Percentiles rank a stretch among this genome's conserved stretches.
These are phyloP conservation scores for Yponomeuta sedellus DNA, from an alignment of 2,888 invertebrate species.

Conservation along the genomic window DNA sequence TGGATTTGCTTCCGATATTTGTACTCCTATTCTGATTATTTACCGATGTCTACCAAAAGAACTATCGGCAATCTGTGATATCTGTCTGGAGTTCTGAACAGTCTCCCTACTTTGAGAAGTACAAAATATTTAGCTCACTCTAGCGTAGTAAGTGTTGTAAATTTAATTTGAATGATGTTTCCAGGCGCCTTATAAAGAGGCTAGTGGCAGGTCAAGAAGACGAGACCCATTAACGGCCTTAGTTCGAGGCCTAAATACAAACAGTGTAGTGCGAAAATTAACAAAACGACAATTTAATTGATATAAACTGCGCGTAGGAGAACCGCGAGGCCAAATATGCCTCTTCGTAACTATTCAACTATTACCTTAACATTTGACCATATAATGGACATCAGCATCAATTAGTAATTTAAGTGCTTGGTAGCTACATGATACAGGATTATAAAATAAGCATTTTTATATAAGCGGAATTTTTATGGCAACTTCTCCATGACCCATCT, in stretches of 20 bases:
- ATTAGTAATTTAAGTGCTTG: not conserved
- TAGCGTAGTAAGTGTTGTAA: not conserved
- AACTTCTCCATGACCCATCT: not conserved
- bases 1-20: no score
- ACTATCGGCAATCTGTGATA: no score
- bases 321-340: slow-evolving; percentile 27
- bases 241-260: slow-evolving; percentile 12
- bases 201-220: slow-evolving; percentile 2
- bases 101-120: no score
- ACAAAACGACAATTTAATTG: slow-evolving; percentile 64
- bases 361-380: slow-evolving; percentile 8
- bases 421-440: not conserved
- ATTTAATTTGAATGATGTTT: not conserved
- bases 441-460: not conserved
- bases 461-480: not conserved
- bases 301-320: slow-evolving; percentile 48
- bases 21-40: no score
- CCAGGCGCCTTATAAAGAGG: not conserved
- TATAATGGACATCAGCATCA: not conserved
- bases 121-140: no score
- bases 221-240: slow-evolving; percentile 9
- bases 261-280: slow-evolving; percentile 53
- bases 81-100: no score
- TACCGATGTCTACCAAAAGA: no score
- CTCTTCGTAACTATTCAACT: not conserved